Percentiles rank a stretch among this genome's conserved stretches.
phyloP scores from a whole-genome alignment of 1,140 invertebrate species.

The Potamilus streckersoni region DNA sequence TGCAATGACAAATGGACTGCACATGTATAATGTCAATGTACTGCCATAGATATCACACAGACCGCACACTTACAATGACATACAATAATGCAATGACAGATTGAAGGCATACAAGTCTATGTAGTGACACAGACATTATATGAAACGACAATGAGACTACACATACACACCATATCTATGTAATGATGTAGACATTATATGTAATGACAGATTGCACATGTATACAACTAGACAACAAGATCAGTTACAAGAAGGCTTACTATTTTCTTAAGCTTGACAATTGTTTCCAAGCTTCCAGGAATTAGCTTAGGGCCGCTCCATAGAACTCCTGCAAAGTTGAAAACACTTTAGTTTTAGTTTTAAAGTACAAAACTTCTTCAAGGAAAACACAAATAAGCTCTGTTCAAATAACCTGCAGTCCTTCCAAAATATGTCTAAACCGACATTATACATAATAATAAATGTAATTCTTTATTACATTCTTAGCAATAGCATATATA shows the following conservation, averaged over 20 bases:
- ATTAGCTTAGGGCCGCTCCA: slow-evolving; percentile 51
- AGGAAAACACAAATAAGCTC: no score
- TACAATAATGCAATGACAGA: background rate
- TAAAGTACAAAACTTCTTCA: no score
- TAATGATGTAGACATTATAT: no score
- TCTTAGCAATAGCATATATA: no score
- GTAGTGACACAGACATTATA: background rate
- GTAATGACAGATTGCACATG: background rate
- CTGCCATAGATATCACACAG: background rate
- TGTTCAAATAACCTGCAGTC: no score
- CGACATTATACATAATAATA: no score
- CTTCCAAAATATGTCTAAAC: no score
- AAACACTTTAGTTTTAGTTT: no score
- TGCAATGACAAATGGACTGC: no score
- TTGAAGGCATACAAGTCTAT: background rate
- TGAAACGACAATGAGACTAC: no score
- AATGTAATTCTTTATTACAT: no score
- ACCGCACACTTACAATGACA: background rate
- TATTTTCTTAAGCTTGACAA: slow-evolving; percentile 44
- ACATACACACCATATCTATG: background rate
- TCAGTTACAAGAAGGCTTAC: slow-evolving; percentile 29
- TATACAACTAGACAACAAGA: slow-evolving; percentile 4
- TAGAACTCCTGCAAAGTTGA: slow-evolving; percentile 47
- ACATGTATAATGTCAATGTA: no score
- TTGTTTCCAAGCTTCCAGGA: slow-evolving; percentile 47